Percentiles rank a stretch among this genome's conserved stretches.
Conservation (phyloP, 2,113 vertebrate species). For the Limnothrissa miodon region DNA sequence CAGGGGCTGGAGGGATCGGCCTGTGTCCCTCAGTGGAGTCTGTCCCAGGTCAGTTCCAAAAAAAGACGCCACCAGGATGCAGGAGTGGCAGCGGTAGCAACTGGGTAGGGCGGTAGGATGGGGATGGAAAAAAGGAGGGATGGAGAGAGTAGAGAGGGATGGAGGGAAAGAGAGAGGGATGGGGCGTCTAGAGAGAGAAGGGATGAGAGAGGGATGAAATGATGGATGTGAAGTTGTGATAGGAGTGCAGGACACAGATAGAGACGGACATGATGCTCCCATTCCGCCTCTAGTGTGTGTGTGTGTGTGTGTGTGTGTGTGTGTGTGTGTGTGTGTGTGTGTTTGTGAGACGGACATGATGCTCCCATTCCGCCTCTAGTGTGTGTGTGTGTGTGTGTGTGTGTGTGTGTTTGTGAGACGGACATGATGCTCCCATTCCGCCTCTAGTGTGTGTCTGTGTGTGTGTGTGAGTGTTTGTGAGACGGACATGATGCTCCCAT, state of each 20-base stretch:
- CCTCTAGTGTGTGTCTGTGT: not conserved
- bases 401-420: no score
- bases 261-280: not conserved
- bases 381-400: not conserved
- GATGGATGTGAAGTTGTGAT: not conserved
- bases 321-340: no score
- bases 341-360: not conserved
- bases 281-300: constrained; percentile 22
- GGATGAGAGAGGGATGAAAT: not conserved
- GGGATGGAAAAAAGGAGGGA: not conserved
- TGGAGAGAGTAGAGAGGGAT: not conserved
- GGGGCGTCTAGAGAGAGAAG: not conserved
- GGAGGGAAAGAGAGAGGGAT: not conserved
- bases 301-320: not conserved
- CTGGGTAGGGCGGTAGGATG: not conserved
- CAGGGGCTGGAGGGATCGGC: not conserved
- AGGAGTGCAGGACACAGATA: no score
- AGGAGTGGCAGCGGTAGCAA: not conserved
- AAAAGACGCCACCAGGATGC: not conserved
- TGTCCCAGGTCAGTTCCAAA: not conserved
- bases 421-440: not conserved
- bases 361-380: no score
- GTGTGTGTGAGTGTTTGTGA: not conserved
- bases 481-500: no score
- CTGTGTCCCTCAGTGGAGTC: constrained; percentile 6